Conservation (phyloP, 2,797 vertebrate genomes). For the Steatocranus sp. region DNA sequence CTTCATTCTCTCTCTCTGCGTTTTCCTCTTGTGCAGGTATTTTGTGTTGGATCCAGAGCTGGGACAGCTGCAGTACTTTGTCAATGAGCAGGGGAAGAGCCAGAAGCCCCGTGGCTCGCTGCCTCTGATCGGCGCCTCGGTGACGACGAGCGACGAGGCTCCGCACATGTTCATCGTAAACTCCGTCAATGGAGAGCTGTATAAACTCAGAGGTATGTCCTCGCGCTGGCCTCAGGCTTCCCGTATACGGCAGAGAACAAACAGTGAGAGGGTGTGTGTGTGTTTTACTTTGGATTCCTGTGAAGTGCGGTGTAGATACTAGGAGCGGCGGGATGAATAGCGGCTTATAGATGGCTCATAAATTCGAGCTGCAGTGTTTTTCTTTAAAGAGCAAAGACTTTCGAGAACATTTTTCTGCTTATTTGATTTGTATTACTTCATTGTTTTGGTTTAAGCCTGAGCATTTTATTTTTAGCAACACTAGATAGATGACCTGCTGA, state of each 20-base stretch:
- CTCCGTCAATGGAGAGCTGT: constrained; percentile 90
- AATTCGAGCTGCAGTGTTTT: background rate
- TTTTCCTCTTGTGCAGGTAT: constrained; percentile 77
- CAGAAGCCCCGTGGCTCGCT: constrained; percentile 93
- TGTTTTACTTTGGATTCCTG: background rate
- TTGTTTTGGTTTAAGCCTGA: background rate
- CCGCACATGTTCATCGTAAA: constrained; percentile 92
- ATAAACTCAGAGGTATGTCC: constrained; percentile 90
- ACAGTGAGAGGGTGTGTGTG: background rate
- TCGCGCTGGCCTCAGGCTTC: background rate
- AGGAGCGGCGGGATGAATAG: background rate
- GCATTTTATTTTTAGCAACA: background rate
- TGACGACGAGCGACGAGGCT: constrained; percentile 88
- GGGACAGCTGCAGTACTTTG: constrained; percentile 92
- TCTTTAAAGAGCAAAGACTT: background rate
- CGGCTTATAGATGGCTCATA: background rate
- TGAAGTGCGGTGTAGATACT: background rate
- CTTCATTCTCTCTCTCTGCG: background rate
- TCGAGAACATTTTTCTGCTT: background rate
- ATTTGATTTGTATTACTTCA: background rate
- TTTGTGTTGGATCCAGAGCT: constrained; percentile 92
- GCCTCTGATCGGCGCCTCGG: constrained; percentile 87
- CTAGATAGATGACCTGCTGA: background rate
- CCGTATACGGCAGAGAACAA: background rate
- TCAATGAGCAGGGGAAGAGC: constrained; percentile 89